phyloP scores from a whole-genome alignment of 2,888 invertebrate species.

The Nasonia oneida region DNA sequence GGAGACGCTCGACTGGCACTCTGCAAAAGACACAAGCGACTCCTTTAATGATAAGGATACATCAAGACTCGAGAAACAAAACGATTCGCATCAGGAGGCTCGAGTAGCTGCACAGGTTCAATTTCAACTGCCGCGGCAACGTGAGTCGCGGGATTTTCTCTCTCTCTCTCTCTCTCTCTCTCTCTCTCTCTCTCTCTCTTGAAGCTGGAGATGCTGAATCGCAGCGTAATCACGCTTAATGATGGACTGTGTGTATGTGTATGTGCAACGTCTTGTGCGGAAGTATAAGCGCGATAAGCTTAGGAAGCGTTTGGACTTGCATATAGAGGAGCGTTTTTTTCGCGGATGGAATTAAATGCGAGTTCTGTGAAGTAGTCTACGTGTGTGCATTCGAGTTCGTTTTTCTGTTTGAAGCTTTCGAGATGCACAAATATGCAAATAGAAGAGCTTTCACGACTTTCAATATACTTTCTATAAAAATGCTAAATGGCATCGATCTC shows the following conservation, averaged over 20 bases:
- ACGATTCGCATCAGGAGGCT: background rate
- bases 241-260: background rate
- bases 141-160: constrained; percentile 38
- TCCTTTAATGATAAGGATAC: constrained; percentile 14
- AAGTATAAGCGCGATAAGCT: background rate
- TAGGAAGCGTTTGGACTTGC: background rate
- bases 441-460: background rate
- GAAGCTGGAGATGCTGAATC: constrained; percentile 15
- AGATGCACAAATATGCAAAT: background rate
- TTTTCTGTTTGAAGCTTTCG: background rate
- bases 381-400: too few species aligned
- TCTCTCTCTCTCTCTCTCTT: too few species aligned
- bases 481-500: too few species aligned
- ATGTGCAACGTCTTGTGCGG: background rate
- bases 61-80: background rate
- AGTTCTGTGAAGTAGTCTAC: too few species aligned
- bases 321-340: background rate
- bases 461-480: background rate
- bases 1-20: constrained; percentile 91
- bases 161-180: background rate
- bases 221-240: constrained; percentile 51
- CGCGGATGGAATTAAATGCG: background rate
- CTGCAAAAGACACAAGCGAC: constrained; percentile 79
- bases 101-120: background rate
- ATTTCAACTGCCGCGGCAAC: background rate